Conservation (phyloP, 1,140 invertebrate species). For the Cepaea nemoralis region DNA sequence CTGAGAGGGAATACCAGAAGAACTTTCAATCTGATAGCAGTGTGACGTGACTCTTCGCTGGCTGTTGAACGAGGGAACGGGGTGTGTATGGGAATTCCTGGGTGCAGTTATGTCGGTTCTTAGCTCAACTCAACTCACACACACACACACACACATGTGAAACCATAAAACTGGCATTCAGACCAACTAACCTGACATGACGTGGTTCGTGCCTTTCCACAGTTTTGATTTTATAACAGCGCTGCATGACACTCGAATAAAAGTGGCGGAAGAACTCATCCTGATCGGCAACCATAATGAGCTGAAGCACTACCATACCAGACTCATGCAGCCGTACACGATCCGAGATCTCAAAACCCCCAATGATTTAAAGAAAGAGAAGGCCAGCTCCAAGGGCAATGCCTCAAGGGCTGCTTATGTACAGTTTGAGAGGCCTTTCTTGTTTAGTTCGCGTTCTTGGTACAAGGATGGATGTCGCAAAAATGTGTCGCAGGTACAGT, state of each 20-base stretch:
- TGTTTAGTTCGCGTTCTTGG: conserved; percentile 62
- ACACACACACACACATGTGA: too few relatives aligned
- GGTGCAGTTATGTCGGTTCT: too few relatives aligned
- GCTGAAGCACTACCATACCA: conserved; percentile 30
- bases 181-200: too few relatives aligned
- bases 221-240: conserved; percentile 47
- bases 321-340: conserved; percentile 48
- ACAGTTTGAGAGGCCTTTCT: conserved; percentile 63
- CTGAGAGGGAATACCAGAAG: too few relatives aligned
- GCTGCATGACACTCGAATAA: conserved; percentile 51
- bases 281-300: conserved; percentile 51
- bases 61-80: too few relatives aligned
- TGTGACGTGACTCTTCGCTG: too few relatives aligned
- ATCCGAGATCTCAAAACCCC: conserved; percentile 54
- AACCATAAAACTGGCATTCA: too few relatives aligned
- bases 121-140: too few relatives aligned
- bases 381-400: conserved; percentile 23
- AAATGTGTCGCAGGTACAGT: conserved; percentile 54
- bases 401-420: conserved; percentile 41
- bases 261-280: conserved; percentile 55
- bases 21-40: too few relatives aligned
- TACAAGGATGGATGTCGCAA: conserved; percentile 56
- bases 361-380: conserved; percentile 39
- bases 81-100: too few relatives aligned
- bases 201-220: background rate